Evolutionary conservation across 1,140 invertebrate species (phyloP), one percentile per base, ranked within the genome.

Genomic region (Luehdorfia chinensis): DNA sequence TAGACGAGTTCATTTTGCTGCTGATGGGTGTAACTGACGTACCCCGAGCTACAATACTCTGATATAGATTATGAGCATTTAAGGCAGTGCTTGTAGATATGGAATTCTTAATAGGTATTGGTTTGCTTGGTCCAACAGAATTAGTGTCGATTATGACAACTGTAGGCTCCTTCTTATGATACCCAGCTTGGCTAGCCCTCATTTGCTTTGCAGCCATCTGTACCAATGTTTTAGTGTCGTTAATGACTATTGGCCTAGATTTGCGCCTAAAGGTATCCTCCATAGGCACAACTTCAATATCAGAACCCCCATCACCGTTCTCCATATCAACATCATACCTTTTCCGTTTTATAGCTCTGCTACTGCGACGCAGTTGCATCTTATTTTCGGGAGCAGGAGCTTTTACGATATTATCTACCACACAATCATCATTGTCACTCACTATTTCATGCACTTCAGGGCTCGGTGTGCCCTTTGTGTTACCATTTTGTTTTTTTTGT

Each of bases 91-190:
- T 60, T 47, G 59, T 52, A 33, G 57, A 16, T 44, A 56, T 30
- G 34, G 28, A 47, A 19, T 65, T 56, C 49, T 59, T 36, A 58
- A 68, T 31, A 55, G 71, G 50, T 25, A 39, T 28, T 36, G 41
- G 39, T 56, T 63, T 71, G 2, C 90, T 91, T 31, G 90, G 90
- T 23, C 92, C 67, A 58, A 93, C 92, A 6, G 91, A 91, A 87
- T 94, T 93, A 2, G 92, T 93, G 63, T 94, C 93, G 47, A 94
- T 93, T 36, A 94, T 93, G 15, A 94, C 93, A 57, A 94, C 84
- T 1, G 92, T 94, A 1, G 92, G 92, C 68, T 94, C 92, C 58
- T 93, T 94, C 58, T 93, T 92, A 1, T 90, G 89, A 37, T 88
- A 88, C 21, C 74, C 71, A 32, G 52, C 54, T 7, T 65, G 49